phyloP scores from a whole-genome alignment of 2,888 invertebrate genomes.

The Escarpia spicata region DNA sequence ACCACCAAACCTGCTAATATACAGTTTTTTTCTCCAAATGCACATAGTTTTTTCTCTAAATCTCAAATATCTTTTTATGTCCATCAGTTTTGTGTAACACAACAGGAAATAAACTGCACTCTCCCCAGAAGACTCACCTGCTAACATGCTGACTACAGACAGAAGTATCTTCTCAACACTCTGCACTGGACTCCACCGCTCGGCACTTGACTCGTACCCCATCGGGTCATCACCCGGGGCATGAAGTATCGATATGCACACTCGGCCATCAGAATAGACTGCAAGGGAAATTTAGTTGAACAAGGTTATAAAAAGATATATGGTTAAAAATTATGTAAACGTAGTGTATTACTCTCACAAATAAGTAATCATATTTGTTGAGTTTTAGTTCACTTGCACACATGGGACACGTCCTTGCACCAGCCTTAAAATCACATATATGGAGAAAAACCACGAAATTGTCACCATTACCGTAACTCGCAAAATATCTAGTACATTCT shows the following conservation, averaged over 20 bases:
- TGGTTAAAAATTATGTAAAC: not conserved
- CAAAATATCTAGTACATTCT: too few relatives aligned
- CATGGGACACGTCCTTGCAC: not conserved
- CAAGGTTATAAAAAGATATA: not conserved
- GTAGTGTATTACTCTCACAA: not conserved
- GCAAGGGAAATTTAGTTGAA: constrained; percentile 26
- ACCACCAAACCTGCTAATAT: too few relatives aligned
- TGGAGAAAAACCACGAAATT: too few relatives aligned
- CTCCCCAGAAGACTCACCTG: constrained; percentile 70
- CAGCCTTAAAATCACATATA: not conserved
- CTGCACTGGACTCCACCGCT: constrained; percentile 99
- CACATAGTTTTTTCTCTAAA: too few relatives aligned
- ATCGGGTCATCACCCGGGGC: constrained; percentile 99
- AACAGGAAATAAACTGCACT: too few relatives aligned
- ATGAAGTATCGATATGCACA: constrained; percentile 98
- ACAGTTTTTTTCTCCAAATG: too few relatives aligned
- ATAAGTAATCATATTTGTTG: not conserved
- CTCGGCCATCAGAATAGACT: constrained; percentile 96
- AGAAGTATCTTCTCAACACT: constrained; percentile 98
- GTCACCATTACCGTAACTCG: too few relatives aligned
- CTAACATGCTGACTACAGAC: constrained; percentile 98
- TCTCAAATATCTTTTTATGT: too few relatives aligned
- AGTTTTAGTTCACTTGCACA: not conserved
- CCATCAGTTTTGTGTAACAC: too few relatives aligned
- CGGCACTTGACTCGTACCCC: constrained; percentile 97